Conservation (phyloP, 2,797 vertebrate genomes). For the Girardinus metallicus region DNA sequence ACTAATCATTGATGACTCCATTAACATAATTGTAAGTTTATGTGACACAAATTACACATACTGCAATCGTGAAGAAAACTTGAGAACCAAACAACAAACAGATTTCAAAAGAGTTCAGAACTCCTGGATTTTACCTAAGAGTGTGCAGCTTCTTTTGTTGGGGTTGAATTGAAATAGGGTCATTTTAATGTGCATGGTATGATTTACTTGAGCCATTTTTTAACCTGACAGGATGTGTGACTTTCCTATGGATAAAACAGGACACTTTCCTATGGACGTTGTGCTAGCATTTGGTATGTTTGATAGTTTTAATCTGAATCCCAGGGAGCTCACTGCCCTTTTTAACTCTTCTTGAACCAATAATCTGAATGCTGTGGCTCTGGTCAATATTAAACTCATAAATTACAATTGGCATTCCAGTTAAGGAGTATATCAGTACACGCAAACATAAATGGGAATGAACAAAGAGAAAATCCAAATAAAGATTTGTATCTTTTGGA, state of each 20-base stretch:
- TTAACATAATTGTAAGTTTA: conserved; percentile 3
- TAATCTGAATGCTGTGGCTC: neutral
- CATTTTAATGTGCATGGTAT: neutral
- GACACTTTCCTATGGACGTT: neutral
- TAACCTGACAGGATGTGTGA: neutral
- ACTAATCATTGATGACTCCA: neutral
- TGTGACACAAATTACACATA: neutral
- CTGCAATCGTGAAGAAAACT: neutral
- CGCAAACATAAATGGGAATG: neutral
- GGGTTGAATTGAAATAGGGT: neutral
- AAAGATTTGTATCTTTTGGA: neutral
- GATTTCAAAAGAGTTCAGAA: neutral
- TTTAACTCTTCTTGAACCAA: conserved; percentile 3
- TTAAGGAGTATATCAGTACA: neutral
- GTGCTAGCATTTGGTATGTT: neutral
- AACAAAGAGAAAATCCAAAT: neutral
- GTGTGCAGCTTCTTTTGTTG: neutral
- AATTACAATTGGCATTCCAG: conserved; percentile 2
- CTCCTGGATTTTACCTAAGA: neutral
- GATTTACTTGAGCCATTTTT: neutral
- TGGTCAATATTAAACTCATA: conserved; percentile 6
- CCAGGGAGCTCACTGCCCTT: neutral
- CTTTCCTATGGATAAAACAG: neutral
- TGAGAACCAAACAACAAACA: neutral
- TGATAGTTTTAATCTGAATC: conserved; percentile 9